Evolutionary conservation across 2,113 vertebrate species (phyloP).

Genomic region (Malurus elegans): DNA sequence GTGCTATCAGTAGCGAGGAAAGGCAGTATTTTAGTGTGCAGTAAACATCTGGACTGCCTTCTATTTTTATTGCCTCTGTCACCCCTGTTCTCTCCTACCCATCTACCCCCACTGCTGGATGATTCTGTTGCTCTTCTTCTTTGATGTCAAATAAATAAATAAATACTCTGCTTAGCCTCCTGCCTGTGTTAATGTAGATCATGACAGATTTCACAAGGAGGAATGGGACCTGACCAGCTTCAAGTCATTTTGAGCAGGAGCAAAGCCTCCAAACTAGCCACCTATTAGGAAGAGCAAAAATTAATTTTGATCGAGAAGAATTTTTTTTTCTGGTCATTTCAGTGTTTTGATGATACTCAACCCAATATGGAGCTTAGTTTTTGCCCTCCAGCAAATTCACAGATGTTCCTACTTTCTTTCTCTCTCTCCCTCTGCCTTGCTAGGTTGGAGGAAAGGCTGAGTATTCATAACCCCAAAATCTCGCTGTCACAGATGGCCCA

Average conservation of each 20-base stretch:
- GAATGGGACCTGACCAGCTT: neutral
- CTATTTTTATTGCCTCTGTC: neutral
- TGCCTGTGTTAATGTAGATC: neutral
- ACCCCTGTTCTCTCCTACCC: neutral
- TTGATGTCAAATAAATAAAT: neutral
- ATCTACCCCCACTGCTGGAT: neutral
- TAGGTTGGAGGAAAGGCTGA: constrained; percentile 7
- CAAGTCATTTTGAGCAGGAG: neutral
- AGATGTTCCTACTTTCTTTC: neutral
- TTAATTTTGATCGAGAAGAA: neutral
- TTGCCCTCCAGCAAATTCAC: constrained; percentile 15
- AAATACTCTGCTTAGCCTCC: neutral
- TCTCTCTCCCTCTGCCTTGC: neutral
- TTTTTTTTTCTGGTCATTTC: neutral
- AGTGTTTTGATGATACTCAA: neutral
- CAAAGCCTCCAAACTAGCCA: neutral
- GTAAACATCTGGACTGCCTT: constrained; percentile 25
- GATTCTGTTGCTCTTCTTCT: neutral
- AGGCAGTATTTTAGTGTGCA: neutral
- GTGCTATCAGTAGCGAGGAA: neutral
- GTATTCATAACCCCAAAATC: constrained; percentile 42
- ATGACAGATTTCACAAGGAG: neutral
- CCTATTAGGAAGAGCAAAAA: neutral
- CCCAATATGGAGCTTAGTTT: neutral
- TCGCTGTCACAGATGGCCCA: constrained; percentile 38